Percentiles rank a stretch among this genome's conserved stretches.
Evolutionary conservation across 2,797 vertebrate genomes (phyloP).

Genomic region (Arctocebus calabarensis): DNA sequence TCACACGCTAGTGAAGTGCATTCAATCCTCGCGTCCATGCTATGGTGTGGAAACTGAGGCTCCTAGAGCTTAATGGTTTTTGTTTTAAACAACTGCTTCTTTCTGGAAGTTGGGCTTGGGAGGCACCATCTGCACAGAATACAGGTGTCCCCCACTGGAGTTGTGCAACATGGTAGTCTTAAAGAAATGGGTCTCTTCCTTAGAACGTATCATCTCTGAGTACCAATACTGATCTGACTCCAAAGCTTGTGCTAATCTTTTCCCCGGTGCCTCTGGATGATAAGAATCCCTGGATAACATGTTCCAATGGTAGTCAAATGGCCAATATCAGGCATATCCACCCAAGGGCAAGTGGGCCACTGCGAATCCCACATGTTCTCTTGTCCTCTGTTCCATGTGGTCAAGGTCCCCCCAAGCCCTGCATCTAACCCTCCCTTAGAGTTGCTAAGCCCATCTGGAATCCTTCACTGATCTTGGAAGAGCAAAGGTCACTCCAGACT

Average conservation of each 20-base stretch:
- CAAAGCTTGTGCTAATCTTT: not conserved
- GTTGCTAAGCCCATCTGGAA: not conserved
- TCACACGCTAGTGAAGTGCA: accelerated
- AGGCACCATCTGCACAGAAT: not conserved
- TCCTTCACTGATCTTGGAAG: not conserved
- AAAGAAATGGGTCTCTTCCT: not conserved
- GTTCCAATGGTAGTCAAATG: not conserved
- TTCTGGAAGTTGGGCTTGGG: not conserved
- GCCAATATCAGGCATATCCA: not conserved
- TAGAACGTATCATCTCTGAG: not conserved
- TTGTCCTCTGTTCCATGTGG: not conserved
- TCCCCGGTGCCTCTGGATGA: not conserved
- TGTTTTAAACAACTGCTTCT: not conserved
- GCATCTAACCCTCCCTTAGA: not conserved
- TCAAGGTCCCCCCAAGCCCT: not conserved
- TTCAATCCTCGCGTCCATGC: too few species aligned
- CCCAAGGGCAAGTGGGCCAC: not conserved
- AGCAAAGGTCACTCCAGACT: not conserved
- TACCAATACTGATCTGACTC: too few species aligned
- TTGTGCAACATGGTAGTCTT: not conserved
- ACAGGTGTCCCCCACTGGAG: too few species aligned
- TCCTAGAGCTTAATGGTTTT: not conserved
- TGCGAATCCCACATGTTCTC: not conserved
- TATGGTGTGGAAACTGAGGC: not conserved
- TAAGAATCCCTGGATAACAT: not conserved